Evolutionary conservation across 2,113 vertebrate species (phyloP), one percentile per base, ranked within the genome.

Genomic region (Pontoporia blainvillei): DNA sequence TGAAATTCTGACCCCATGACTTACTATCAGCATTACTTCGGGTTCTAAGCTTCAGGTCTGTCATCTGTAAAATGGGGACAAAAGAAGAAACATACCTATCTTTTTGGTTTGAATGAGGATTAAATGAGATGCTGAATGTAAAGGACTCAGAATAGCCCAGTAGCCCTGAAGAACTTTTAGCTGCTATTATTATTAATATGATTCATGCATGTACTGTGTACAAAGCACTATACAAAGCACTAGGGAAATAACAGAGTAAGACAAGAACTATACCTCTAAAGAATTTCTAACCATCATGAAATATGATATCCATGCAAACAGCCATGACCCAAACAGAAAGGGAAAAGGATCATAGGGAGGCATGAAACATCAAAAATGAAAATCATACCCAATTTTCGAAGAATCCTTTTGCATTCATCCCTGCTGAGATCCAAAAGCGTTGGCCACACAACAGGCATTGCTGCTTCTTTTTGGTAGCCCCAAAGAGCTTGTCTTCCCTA

Each of bases 371-470:
- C 78, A 93, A 61, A 97, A 97, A 94, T 18, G 18, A 96, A 61
- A 92, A 97, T 85, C 97, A 97, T 98, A 99, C 99, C 99, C 96
- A 99, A 98, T 99, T 99, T 99, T 96, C 99, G 99, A 96, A 99
- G 99, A 98, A 99, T 99, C 96, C 99, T 98, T 98, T 99, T 99
- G 98, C 99, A 99, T 96, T 99, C 99, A 98, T 99, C 99, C 96
- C 99, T 99, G 98, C 99, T 99, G 97, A 99, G 99, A 98, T 99
- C 99, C 92, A 99, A 98, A 97, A 99, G 99, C 92, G 99, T 99
- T 94, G 99, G 99, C 99, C 99, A 99, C 97, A 99, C 99, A 98
- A 99, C 99, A 69, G 99, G 99, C 99, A 99, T 99, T 98, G 98
- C 99, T 97, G 98, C 98, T 98, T 98, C 78, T 95, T 44, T 91